Base-by-base conservation (phyloP, 2,888 invertebrate species). In the Gymnocheta viridis region DNA sequence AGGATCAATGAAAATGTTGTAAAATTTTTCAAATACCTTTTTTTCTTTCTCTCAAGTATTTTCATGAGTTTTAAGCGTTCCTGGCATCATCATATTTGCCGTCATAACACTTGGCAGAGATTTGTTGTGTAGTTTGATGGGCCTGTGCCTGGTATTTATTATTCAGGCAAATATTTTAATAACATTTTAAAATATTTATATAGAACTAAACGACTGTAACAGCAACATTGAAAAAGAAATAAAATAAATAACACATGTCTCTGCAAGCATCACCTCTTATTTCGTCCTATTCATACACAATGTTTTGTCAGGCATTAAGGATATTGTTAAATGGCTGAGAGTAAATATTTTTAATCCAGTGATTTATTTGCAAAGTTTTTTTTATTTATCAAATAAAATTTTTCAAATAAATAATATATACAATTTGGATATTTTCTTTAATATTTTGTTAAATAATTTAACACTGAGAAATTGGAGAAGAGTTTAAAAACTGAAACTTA, bases 91-190 rank as follows among this genome's bases (percentile, higher is more conserved):
- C 32, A 51, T 19, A 10, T 27, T 58, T 72, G 41, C 35, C 72
- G 27, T 80, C 47, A 73, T 51, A 69, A 69, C 41, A 73, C 64
- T 41, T 70, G 62, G 10, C 49, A 58, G 60, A 54, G 76, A 78
- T 78, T 60, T 78, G 58, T 22, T 73, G n/a, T 47, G 17, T 24
- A 38, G 32, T 54, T 51, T 24, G 41, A 27, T 58, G 51, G 67
- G 58, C 35, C 76, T 69, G 60, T 19, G 12, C 22, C 22, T 79
- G 54, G 38, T 64, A 82, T 82, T 82, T 82, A 79, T 82, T 82
- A 51, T 78, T 29, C 56, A 69, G 77, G 73, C 60, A 82, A 82
- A 82, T 78, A 82, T 82, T 82, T 79, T 82, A 82, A 82, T 82
- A 82, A 82, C 64, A 56, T 82, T 79, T 69, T 79, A 22, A 74